Evolutionary conservation across 2,888 invertebrate species (phyloP).

Genomic region (Rhynchonema sp.): DNA sequence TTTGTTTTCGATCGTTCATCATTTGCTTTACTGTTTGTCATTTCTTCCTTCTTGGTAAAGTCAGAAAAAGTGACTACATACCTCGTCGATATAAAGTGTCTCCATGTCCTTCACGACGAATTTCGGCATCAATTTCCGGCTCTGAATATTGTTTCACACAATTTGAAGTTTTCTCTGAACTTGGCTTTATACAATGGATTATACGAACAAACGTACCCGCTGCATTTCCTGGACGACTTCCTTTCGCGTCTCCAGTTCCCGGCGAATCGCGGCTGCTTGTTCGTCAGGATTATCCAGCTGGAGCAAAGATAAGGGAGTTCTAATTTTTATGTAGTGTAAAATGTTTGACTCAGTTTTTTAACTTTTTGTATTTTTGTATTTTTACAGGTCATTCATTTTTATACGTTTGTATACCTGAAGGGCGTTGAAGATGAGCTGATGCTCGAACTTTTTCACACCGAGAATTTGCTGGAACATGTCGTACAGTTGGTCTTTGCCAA

Average conservation of each 20-base stretch:
- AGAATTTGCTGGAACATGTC: conserved; percentile 99
- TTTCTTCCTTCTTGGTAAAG: not conserved
- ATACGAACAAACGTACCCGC: conserved; percentile 48
- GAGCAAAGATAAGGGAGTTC: no score
- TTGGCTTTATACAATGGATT: no score
- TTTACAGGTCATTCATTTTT: no score
- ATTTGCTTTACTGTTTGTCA: no score
- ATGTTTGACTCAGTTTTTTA: no score
- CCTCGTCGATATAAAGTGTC: conserved; percentile 89
- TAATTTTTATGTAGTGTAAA: no score
- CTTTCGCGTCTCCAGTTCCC: conserved; percentile 92
- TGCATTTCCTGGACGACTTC: conserved; percentile 93
- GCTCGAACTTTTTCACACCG: conserved; percentile 96
- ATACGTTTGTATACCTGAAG: conserved; percentile 73
- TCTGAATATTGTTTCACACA: no score
- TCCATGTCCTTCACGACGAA: conserved; percentile 99
- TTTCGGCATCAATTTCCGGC: conserved; percentile 90
- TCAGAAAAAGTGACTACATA: not conserved
- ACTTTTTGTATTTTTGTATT: no score
- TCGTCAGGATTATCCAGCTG: conserved; percentile 97
- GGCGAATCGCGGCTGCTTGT: conserved; percentile 93
- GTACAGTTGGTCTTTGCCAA: conserved; percentile 95
- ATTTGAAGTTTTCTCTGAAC: no score
- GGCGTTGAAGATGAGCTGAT: conserved; percentile 94
- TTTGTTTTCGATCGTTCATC: no score